Conservation (phyloP, 2,888 invertebrate genomes). For the Aspidapion aeneum region DNA sequence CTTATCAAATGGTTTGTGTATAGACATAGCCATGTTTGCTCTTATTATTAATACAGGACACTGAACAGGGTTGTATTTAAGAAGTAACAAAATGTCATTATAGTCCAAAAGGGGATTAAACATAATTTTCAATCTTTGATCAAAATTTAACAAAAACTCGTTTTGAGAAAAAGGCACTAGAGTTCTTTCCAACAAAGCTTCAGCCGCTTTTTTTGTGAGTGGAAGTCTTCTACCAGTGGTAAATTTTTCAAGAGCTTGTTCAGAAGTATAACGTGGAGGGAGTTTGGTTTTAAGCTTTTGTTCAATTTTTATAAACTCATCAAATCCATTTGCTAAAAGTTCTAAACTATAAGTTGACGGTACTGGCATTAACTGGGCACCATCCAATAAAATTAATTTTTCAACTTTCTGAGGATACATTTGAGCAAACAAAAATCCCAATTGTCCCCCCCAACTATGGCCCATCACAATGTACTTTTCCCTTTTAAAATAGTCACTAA, state of each 20-base stretch:
- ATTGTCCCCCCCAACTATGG: constrained; percentile 52
- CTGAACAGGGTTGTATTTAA: constrained; percentile 37
- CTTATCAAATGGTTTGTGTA: constrained; percentile 28
- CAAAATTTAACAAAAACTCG: constrained; percentile 54
- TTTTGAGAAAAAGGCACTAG: constrained; percentile 45
- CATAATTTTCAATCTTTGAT: constrained; percentile 50
- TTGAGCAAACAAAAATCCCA: constrained; percentile 43
- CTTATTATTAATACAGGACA: constrained; percentile 44
- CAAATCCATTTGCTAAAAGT: constrained; percentile 42
- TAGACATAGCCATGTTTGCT: constrained; percentile 27
- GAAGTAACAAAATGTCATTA: constrained; percentile 38
- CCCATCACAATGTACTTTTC: constrained; percentile 41
- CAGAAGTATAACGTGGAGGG: constrained; percentile 45
- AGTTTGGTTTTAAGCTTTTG: constrained; percentile 30
- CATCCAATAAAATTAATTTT: constrained; percentile 49
- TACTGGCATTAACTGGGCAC: constrained; percentile 38
- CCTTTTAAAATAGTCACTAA: constrained; percentile 38
- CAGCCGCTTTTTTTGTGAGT: constrained; percentile 49
- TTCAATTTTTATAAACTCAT: constrained; percentile 40
- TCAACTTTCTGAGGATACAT: constrained; percentile 47
- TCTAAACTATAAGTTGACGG: constrained; percentile 31
- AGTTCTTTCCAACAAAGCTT: constrained; percentile 50
- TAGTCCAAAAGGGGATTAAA: constrained; percentile 42
- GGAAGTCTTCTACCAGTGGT: constrained; percentile 23
- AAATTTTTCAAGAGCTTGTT: constrained; percentile 51